Conservation (phyloP, 2,888 invertebrate species). For the Lutraria lutraria region DNA sequence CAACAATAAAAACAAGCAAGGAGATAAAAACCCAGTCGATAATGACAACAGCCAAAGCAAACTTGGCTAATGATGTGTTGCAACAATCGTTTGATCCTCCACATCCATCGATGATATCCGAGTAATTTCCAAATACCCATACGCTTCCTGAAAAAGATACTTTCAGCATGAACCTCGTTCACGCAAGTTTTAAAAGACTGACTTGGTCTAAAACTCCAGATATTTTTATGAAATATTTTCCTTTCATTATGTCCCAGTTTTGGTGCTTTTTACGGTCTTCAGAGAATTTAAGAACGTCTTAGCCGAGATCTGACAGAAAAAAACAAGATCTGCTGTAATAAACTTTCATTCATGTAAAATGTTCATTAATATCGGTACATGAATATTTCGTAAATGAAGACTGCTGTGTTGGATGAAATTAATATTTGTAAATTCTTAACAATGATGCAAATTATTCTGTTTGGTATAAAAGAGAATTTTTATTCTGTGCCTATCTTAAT, state of each 20-base stretch:
- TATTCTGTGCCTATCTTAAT: too few relatives aligned
- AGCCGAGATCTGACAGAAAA: background rate
- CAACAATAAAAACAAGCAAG: background rate
- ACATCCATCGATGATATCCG: slow-evolving; percentile 36
- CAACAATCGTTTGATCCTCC: slow-evolving; percentile 29
- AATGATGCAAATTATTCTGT: background rate
- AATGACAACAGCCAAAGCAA: slow-evolving; percentile 25
- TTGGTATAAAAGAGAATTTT: background rate
- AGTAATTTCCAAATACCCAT: slow-evolving; percentile 38
- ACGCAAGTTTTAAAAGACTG: background rate
- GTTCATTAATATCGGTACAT: too few relatives aligned
- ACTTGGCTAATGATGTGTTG: slow-evolving; percentile 20
- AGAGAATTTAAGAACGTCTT: background rate
- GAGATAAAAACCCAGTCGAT: slow-evolving; percentile 31
- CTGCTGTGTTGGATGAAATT: too few relatives aligned
- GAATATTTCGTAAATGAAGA: too few relatives aligned
- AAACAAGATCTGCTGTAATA: background rate
- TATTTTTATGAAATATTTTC: background rate
- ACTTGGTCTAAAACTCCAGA: too few relatives aligned
- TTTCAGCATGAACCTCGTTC: background rate
- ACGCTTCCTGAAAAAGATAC: slow-evolving; percentile 31
- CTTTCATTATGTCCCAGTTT: background rate
- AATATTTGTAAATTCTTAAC: too few relatives aligned
- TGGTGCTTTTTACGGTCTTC: too few relatives aligned
- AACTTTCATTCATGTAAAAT: too few relatives aligned